Evolutionary conservation across 1,140 invertebrate species (phyloP).

Genomic region (Drosophila aff.): DNA sequence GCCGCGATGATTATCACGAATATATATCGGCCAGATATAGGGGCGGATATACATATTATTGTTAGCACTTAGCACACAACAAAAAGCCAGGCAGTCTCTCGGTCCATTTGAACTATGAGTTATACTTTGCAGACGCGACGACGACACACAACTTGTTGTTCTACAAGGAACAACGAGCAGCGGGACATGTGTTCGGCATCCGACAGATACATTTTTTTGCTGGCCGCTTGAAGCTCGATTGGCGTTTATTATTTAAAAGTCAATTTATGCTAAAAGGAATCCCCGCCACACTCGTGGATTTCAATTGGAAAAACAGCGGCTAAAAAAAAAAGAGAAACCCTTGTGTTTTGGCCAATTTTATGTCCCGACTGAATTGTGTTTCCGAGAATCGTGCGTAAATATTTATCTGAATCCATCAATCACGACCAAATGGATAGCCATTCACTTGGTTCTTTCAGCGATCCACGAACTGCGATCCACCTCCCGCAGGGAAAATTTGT

Average conservation of each 20-base stretch:
- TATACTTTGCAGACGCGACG: conserved; percentile 71
- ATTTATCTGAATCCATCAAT: conserved; percentile 73
- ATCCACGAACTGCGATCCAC: conserved; percentile 7
- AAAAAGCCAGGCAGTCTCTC: conserved; percentile 36
- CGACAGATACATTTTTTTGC: conserved; percentile 36
- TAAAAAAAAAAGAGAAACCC: conserved; percentile 9
- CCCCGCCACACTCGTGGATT: conserved; percentile 23
- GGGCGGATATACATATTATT: neutral
- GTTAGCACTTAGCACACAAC: conserved; percentile 51
- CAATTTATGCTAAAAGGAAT: conserved; percentile 63
- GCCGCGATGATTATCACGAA: conserved; percentile 41
- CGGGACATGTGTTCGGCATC: conserved; percentile 51
- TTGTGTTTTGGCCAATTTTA: conserved; percentile 51
- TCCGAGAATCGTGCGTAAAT: conserved; percentile 70
- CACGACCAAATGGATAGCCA: conserved; percentile 37
- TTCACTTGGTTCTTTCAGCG: conserved; percentile 26
- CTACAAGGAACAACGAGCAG: conserved; percentile 23
- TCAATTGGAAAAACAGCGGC: conserved; percentile 21
- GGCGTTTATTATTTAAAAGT: conserved; percentile 68
- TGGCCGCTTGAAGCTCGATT: conserved; percentile 55
- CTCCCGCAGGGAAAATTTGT: conserved; percentile 53
- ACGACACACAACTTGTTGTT: conserved; percentile 63
- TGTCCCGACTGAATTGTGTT: conserved; percentile 66
- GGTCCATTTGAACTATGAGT: conserved; percentile 68
- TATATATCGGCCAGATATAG: conserved; percentile 44